phyloP scores from a whole-genome alignment of 1,140 invertebrate species.

The Drosophila rhopaloa region DNA sequence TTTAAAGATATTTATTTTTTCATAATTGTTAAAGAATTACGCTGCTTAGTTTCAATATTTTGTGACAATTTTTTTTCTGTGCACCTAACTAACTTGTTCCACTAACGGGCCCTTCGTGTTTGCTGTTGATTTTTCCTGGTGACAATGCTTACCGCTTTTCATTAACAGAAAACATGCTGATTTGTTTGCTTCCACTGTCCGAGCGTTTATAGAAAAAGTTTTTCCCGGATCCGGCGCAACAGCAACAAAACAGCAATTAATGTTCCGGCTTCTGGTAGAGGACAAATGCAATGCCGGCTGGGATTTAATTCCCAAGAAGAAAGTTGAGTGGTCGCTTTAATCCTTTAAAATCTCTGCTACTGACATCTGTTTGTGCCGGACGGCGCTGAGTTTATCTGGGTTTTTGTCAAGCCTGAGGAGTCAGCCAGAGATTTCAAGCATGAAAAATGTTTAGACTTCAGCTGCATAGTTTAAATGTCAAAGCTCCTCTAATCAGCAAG shows the following conservation, averaged over 20 bases:
- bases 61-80: background rate
- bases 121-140: constrained; percentile 6
- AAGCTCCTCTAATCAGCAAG: constrained; percentile 17
- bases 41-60: background rate
- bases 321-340: constrained; percentile 35
- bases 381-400: constrained; percentile 32
- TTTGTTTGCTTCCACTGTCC: constrained; percentile 34
- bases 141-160: constrained; percentile 21
- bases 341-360: constrained; percentile 15
- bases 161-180: constrained; percentile 44
- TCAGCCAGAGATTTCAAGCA: background rate
- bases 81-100: background rate
- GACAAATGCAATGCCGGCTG: constrained; percentile 24
- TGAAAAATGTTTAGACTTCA: background rate
- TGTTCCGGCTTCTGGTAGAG: constrained; percentile 11
- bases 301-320: constrained; percentile 28
- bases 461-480: background rate
- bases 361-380: constrained; percentile 28
- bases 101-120: background rate
- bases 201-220: constrained; percentile 51
- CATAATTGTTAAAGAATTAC: too few species aligned
- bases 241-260: constrained; percentile 45
- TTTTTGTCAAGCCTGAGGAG: constrained; percentile 1
- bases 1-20: too few species aligned
- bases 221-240: background rate